phyloP scores from a whole-genome alignment of 2,113 vertebrate species.

The Megalops atlanticus region DNA sequence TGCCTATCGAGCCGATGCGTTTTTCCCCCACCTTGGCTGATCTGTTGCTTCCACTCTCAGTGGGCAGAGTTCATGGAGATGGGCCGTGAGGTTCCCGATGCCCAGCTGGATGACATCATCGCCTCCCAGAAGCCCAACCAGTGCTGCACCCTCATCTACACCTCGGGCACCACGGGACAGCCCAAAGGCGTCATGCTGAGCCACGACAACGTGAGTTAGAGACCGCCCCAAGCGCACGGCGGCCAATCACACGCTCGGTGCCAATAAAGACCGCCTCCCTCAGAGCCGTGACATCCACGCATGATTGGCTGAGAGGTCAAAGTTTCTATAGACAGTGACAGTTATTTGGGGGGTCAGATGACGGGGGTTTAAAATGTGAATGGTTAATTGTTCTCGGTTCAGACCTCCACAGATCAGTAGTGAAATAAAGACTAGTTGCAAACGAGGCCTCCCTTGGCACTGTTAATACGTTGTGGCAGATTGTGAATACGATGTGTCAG shows the following conservation, averaged over 20 bases:
- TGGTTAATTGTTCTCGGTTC: background rate
- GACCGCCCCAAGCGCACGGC: background rate
- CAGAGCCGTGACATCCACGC: background rate
- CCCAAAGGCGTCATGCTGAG: conserved; percentile 96
- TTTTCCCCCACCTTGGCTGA: conserved; percentile 5
- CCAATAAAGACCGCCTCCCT: background rate
- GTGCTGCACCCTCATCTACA: conserved; percentile 90
- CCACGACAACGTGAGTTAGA: conserved; percentile 85
- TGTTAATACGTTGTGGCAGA: too few relatives aligned
- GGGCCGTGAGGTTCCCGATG: conserved; percentile 64
- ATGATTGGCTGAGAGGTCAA: background rate
- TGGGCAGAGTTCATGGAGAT: conserved; percentile 89
- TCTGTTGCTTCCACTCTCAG: conserved; percentile 52
- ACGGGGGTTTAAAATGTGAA: background rate
- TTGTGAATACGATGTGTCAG: too few relatives aligned
- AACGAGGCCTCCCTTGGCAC: background rate
- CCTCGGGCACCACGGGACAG: conserved; percentile 84
- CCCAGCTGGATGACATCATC: conserved; percentile 71
- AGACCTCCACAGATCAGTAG: background rate
- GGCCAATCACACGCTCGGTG: background rate
- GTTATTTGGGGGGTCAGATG: background rate
- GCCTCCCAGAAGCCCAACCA: conserved; percentile 83
- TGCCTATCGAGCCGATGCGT: background rate
- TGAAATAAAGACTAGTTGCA: background rate
- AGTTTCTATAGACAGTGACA: background rate